Base-by-base conservation (phyloP, 2,888 invertebrate species). In the Herminia tarsipennalis region DNA sequence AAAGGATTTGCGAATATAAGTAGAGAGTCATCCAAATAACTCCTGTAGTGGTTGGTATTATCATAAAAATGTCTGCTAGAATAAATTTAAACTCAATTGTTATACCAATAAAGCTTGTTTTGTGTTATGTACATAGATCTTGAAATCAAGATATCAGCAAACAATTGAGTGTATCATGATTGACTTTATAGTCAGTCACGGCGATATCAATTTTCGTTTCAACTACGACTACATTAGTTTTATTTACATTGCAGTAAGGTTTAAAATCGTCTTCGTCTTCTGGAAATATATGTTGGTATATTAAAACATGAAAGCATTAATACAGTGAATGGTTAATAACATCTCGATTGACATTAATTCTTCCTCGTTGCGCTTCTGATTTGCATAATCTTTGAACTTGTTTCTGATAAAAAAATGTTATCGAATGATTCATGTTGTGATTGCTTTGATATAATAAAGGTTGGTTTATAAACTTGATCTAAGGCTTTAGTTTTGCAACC, bases 281-380 rank as follows among this genome's bases (percentile, higher is more conserved):
- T 21, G 55, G 20, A 47, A 17, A 30, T 10, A 50, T 29, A 53
- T 53, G 43, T 48, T 63, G 44, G 69, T 52, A 51, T 42, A 59
- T 69, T 63, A 63, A 68, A 58, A 64, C 73, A 71, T 68, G 68
- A 67, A 64, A 69, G 67, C 63, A 66, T 66, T 63, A 69, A 66
- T 64, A 57, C 59, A 65, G 68, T 67, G 67, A 68, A 75, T 77
- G 65, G 73, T 65, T 76, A 75, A 75, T 79, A 77, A 70, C 70
- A 67, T 73, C 65, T 61, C 67, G 77, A 78, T 76, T 81, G 83
- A 83, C 83, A 78, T 73, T 82, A 78, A 82, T 76, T 77, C 81
- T 74, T 73, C 70, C 71, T 76, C 70, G 73, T 78, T 74, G 70
- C 57, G 76, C 79, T 78, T 76, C 77, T 75, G 69, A 83, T 84